These are phyloP conservation scores for Sycophila texana DNA, from an alignment of 2,888 invertebrate genomes.

Conservation along the genomic window DNA sequence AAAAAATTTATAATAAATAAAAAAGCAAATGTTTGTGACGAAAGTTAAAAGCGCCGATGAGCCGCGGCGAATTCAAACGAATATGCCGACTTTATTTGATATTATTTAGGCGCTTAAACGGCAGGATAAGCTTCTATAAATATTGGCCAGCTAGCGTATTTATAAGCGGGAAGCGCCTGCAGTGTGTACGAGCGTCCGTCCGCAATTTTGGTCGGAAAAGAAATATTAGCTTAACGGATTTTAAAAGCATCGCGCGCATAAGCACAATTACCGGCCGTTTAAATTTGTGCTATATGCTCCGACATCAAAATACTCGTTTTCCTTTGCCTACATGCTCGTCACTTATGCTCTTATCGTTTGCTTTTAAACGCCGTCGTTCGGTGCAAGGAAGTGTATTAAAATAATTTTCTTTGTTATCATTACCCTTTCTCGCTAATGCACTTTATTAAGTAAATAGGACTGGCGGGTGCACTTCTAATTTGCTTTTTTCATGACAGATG, in stretches of 20 bases:
- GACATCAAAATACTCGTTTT: slow-evolving; percentile 19
- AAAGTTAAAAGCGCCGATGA: slow-evolving; percentile 20
- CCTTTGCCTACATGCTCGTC: background rate
- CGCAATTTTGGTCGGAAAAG: slow-evolving; percentile 12
- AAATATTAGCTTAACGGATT: slow-evolving; percentile 42
- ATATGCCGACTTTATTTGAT: slow-evolving; percentile 15
- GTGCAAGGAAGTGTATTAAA: too few relatives aligned
- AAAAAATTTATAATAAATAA: background rate
- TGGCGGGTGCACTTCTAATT: background rate
- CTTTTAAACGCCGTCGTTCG: background rate
- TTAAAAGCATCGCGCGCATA: slow-evolving; percentile 25
- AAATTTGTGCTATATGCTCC: background rate
- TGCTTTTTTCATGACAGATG: too few relatives aligned
- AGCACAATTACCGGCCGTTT: slow-evolving; percentile 26
- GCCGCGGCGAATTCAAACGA: slow-evolving; percentile 26
- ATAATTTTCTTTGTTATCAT: too few relatives aligned
- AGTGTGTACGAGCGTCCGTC: background rate
- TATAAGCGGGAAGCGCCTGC: background rate
- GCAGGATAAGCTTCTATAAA: slow-evolving; percentile 42
- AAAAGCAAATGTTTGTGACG: background rate
- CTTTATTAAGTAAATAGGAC: background rate
- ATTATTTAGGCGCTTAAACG: slow-evolving; percentile 41
- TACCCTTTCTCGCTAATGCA: too few relatives aligned
- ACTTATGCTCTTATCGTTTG: background rate
- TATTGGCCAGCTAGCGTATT: background rate